Evolutionary conservation across 2,113 vertebrate genomes (phyloP).

Genomic region (Caretta caretta): DNA sequence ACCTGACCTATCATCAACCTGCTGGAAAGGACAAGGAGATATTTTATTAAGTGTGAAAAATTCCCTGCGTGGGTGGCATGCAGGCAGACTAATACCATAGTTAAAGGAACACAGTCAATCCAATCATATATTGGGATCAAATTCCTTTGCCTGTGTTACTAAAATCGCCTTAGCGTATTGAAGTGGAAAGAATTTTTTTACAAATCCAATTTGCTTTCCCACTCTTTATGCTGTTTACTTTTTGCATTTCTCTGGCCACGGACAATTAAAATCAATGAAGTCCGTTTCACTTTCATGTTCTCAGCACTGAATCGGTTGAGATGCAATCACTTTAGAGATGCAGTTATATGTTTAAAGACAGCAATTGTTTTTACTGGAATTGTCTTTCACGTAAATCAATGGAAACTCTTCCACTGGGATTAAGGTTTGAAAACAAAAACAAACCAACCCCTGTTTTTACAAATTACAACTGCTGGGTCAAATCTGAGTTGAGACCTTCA

Average conservation of each 20-base stretch:
- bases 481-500: constrained; percentile 47
- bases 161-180: background rate
- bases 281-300: constrained; percentile 62
- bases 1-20: background rate
- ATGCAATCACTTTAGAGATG: constrained; percentile 68
- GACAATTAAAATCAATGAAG: constrained; percentile 69
- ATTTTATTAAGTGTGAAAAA: background rate
- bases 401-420: constrained; percentile 58
- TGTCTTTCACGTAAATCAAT: constrained; percentile 63
- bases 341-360: constrained; percentile 53
- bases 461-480: constrained; percentile 37
- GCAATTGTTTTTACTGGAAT: constrained; percentile 51
- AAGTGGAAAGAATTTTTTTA: background rate
- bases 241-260: constrained; percentile 34
- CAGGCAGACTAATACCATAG: background rate
- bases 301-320: constrained; percentile 5
- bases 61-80: background rate
- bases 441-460: constrained; percentile 17
- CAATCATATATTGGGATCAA: background rate
- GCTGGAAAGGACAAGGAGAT: background rate
- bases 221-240: background rate
- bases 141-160: background rate
- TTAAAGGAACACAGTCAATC: background rate
- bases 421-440: background rate
- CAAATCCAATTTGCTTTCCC: background rate